Conservation (phyloP, 2,113 vertebrate species). For the Austrofundulus limnaeus region DNA sequence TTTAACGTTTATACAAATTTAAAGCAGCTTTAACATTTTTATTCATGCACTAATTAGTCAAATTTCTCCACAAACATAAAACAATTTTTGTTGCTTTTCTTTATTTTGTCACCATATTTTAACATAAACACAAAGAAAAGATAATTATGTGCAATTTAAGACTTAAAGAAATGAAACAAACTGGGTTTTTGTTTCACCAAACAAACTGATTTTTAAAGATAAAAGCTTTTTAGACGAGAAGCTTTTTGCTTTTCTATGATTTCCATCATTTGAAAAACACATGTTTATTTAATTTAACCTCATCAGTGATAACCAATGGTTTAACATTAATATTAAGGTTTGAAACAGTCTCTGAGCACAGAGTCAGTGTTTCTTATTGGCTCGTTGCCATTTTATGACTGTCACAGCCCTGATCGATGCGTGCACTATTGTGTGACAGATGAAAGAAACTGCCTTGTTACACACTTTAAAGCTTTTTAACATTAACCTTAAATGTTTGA, state of each 20-base stretch:
- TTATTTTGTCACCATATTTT: too few species aligned
- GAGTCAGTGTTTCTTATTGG: slow-evolving; percentile 24
- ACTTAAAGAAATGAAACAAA: too few species aligned
- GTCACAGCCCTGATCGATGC: slow-evolving; percentile 2
- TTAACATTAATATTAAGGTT: background rate
- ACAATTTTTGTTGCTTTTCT: too few species aligned
- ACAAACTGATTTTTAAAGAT: background rate
- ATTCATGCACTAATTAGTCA: too few species aligned
- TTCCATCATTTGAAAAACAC: background rate
- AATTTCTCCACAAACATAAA: too few species aligned
- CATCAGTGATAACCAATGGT: slow-evolving; percentile 33
- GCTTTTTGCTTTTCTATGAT: background rate
- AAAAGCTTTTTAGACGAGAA: background rate
- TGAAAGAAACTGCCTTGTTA: background rate
- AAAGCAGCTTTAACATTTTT: too few species aligned
- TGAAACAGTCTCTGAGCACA: slow-evolving; percentile 1
- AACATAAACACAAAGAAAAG: background rate
- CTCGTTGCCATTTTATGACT: slow-evolving; percentile 45
- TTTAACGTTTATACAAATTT: too few species aligned
- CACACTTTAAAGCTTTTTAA: background rate
- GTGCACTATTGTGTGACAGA: background rate
- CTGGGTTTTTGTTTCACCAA: background rate
- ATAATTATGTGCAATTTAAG: background rate
- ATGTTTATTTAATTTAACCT: slow-evolving; percentile 6
- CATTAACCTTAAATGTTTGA: background rate